A percentile compares a stretch with the other conserved stretches of the same genome.
phyloP scores from a whole-genome alignment of 2,888 invertebrate genomes.

The Macrosoma leucophasiata region DNA sequence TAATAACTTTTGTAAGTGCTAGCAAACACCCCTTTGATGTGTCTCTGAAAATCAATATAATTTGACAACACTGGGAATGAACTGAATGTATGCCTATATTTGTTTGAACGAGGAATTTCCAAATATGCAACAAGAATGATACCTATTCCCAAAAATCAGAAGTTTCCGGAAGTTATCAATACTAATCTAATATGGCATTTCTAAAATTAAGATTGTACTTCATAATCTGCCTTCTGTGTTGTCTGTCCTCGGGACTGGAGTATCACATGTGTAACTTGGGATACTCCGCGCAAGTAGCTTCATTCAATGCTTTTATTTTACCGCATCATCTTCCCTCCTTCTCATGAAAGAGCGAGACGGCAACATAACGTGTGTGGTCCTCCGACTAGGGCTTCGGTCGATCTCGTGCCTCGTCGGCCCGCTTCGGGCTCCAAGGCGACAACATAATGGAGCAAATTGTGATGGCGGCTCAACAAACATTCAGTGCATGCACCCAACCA shows the following conservation, averaged over 20 bases:
- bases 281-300: constrained; percentile 43
- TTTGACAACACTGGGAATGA: too few relatives aligned
- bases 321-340: constrained; percentile 45
- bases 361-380: constrained; percentile 67
- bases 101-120: too few relatives aligned
- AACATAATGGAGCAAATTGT: constrained; percentile 69
- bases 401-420: constrained; percentile 50
- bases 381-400: constrained; percentile 43
- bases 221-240: constrained; percentile 35
- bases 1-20: constrained; percentile 35
- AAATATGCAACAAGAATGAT: too few relatives aligned
- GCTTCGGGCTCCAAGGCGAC: constrained; percentile 59
- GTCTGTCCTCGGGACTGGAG: constrained; percentile 30
- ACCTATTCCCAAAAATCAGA: too few relatives aligned
- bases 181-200: too few relatives aligned
- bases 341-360: constrained; percentile 49
- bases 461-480: constrained; percentile 74
- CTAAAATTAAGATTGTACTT: too few relatives aligned
- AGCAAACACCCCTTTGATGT: too few relatives aligned
- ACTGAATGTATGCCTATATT: too few relatives aligned
- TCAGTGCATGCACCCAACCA: constrained; percentile 51
- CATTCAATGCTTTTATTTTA: constrained; percentile 71
- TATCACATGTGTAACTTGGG: constrained; percentile 27
- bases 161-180: too few relatives aligned
- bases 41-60: too few relatives aligned